Conservation (phyloP, 2,797 vertebrate species). For the Premnoplex brunnescens region DNA sequence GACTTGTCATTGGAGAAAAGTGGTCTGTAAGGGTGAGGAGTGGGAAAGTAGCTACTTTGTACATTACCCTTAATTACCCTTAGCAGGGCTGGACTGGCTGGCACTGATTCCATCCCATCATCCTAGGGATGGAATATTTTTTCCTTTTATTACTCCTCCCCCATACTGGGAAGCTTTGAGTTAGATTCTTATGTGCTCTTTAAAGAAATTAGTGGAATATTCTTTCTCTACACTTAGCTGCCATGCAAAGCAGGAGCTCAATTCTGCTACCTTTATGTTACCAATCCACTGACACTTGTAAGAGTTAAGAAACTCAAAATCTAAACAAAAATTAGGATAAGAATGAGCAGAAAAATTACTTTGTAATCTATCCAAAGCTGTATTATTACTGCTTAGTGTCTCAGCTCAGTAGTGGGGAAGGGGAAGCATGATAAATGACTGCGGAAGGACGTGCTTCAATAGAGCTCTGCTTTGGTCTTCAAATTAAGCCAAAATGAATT, state of each 20-base stretch:
- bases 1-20: background rate
- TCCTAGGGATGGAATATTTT: background rate
- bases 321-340: slow-evolving; percentile 9
- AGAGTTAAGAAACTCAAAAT: background rate
- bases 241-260: background rate
- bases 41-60: background rate
- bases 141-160: background rate
- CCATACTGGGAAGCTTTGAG: background rate
- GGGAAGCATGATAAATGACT: slow-evolving; percentile 51
- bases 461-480: slow-evolving; percentile 56
- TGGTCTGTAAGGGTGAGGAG: background rate
- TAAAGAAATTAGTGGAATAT: background rate
- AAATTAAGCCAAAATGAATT: slow-evolving; percentile 71
- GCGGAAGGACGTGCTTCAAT: slow-evolving; percentile 48
- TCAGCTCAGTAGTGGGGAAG: slow-evolving; percentile 5
- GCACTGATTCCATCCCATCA: background rate
- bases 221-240: background rate
- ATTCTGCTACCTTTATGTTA: background rate
- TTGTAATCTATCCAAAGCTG: slow-evolving; percentile 29
- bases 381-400: slow-evolving; percentile 31
- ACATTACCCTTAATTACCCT: background rate
- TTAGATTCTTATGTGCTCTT: background rate
- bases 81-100: background rate
- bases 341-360: background rate
- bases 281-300: background rate